A percentile compares a stretch with the other conserved stretches of the same genome.
phyloP scores from a whole-genome alignment of 2,888 invertebrate species.

The Drosophila atripex region DNA sequence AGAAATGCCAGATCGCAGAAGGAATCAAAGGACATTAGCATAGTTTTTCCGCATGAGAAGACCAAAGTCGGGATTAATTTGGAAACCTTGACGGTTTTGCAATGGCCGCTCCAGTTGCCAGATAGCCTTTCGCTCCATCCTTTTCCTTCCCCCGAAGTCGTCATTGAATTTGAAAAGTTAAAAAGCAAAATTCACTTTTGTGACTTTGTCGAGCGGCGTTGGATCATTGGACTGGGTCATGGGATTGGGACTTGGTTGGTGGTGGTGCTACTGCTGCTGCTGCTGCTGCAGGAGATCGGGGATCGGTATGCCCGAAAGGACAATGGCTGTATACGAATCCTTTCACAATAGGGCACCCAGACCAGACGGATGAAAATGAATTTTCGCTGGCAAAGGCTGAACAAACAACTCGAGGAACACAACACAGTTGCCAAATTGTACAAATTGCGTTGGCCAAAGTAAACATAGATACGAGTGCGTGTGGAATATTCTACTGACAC shows the following conservation, averaged over 20 bases:
- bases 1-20: conserved; percentile 19
- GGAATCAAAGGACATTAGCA: conserved; percentile 69
- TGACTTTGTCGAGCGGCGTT: conserved; percentile 77
- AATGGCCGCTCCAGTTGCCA: conserved; percentile 48
- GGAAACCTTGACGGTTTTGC: conserved; percentile 33
- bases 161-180: conserved; percentile 77
- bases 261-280: conserved; percentile 1
- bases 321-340: conserved; percentile 61
- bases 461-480: conserved; percentile 54
- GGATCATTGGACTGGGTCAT: conserved; percentile 32
- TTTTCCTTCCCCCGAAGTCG: conserved; percentile 3
- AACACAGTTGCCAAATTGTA: conserved; percentile 73
- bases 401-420: conserved; percentile 61
- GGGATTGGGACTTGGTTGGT: background rate
- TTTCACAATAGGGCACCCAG: conserved; percentile 55
- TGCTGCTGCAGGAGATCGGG: conserved; percentile 18
- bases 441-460: conserved; percentile 74
- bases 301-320: conserved; percentile 40
- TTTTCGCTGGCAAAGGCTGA: conserved; percentile 69
- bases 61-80: conserved; percentile 73
- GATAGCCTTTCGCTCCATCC: conserved; percentile 14
- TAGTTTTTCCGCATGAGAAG: conserved; percentile 77
- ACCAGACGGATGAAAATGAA: conserved; percentile 52
- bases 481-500: conserved; percentile 59
- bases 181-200: conserved; percentile 82